Conservation (phyloP, 2,888 invertebrate species). For the Sabatieria punctata region DNA sequence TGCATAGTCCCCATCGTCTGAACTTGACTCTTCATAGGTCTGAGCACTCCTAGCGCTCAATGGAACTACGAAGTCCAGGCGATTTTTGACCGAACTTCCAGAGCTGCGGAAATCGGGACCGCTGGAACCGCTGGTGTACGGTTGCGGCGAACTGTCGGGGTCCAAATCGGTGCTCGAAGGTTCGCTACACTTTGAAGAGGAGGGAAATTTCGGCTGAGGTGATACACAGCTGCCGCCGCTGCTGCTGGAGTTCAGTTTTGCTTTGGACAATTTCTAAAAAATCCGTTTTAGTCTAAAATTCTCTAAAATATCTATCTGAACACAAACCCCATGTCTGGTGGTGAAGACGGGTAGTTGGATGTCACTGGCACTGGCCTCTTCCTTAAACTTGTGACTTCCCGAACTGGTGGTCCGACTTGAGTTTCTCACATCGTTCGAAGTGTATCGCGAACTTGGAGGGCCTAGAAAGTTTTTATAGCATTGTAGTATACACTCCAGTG, state of each 20-base stretch:
- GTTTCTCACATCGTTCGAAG: too few species aligned
- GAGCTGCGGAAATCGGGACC: neutral
- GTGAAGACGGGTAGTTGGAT: neutral
- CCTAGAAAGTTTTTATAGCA: too few species aligned
- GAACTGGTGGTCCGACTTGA: neutral
- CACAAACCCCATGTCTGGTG: neutral
- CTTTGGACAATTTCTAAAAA: too few species aligned
- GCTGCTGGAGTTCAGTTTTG: too few species aligned
- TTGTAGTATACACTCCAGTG: too few species aligned
- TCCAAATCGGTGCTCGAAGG: neutral
- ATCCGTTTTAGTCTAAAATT: too few species aligned
- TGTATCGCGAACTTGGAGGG: too few species aligned
- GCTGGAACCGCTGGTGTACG: neutral
- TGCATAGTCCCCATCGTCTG: constrained; percentile 61
- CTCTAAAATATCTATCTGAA: too few species aligned
- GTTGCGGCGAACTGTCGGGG: neutral
- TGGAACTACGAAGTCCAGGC: too few species aligned
- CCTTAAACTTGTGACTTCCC: neutral
- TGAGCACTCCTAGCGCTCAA: neutral
- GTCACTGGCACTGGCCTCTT: neutral
- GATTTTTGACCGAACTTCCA: too few species aligned
- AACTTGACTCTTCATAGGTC: neutral
- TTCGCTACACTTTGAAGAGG: neutral
- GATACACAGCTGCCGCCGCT: too few species aligned
- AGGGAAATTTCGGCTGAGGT: neutral